Base-by-base conservation (phyloP, 92 coral and sea anemone genomes). In the Diadumene lineata region DNA sequence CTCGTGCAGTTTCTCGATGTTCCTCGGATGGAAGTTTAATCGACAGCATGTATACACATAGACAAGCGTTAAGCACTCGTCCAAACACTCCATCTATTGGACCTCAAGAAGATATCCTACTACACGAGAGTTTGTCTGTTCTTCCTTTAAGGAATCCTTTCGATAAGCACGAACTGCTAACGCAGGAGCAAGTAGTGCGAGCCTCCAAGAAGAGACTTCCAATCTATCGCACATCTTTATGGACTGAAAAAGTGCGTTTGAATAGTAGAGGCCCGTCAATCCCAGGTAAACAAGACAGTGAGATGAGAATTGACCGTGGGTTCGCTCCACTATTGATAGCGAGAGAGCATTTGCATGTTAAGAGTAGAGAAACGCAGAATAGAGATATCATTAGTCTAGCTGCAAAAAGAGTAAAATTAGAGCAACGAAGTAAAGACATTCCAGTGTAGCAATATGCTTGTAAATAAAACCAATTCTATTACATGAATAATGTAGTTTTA, bases 221-320 rank as follows among this genome's bases (percentile, higher is more conserved):
- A 3, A 87, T 90, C 30, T 90, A 90, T 81, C 81, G 92, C 28
- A 83, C 82, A 38, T 78, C 89, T 13, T n/a, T 55, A 17, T 90
- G 96, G 96, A 62, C 58, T 56, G 62, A 75, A 31, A 87, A 83
- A 17, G 78, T 76, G 1, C 81, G 78, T 24, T 72, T 79, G 11
- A 50, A 74, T 46, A 80, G 72, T 18, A 62, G 69, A 31, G 55
- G 84, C 22, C 75, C 87, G 29, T 82, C 91, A 29, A 86, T 86
- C 65, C 91, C 91, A 19, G 61, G 80, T 26, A 73, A 69, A 63
- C 76, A 63, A 11, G 81, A 82, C 72, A 57, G 80, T 16, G 48
- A 13, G 13, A 4, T 6, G 48, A 38, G 48, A 13, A 38, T n/a
- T n/a, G n/a, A 38, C 48, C 48, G 13, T 6, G 48, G 13, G 7